Evolutionary conservation across 2,888 invertebrate species (phyloP), one percentile per base, ranked within the genome.

Genomic region (Acanthococcus lagerstroemiae): DNA sequence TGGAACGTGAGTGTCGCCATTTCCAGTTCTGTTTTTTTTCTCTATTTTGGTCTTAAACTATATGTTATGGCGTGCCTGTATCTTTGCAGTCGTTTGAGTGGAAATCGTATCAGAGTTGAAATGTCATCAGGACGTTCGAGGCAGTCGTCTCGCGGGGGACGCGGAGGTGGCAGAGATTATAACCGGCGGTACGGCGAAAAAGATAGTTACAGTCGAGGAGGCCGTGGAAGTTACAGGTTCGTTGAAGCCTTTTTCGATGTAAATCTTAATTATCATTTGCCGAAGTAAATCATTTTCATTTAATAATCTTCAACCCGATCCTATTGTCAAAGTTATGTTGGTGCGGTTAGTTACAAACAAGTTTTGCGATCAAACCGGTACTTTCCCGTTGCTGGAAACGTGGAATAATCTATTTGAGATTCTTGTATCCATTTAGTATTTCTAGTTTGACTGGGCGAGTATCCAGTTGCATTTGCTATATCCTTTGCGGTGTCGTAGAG

Each of bases 101-200:
- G 92, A 9, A 87, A 89, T 25, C 83, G 92, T 73, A 89, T 92
- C 55, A 83, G 91, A 68, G 92, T 92, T 17, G 92, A 93, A 79
- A 92, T 93, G 92, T 92, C 91, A 0, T 90, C 88, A 69, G 92
- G 92, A 0, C 82, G 90, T 72, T 88, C 88, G 58, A 81, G 84
- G 70, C 69, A 72, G 9, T 65, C 67, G 37, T 67, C 68, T 5
- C 58, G 69, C 22, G 66, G 68, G n/a, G 12, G 37, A 15, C 37
- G 37, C n/a, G 37, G 37, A 12, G 68, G 68, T 37, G 68, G 68
- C 44, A 66, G 68, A n/a, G 56, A 56, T 25, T 60, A n/a, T 37
- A n/a, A 37, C 12, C 37, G 37, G 12, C 12, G 68, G 58, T 56
- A 68, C 15, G 67, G 68, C 15, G 67, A 60, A 5, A 27, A 66